Evolutionary conservation across 2,888 invertebrate genomes (phyloP), one percentile per base, ranked within the genome.

Genomic region (Prenolepis imparis): DNA sequence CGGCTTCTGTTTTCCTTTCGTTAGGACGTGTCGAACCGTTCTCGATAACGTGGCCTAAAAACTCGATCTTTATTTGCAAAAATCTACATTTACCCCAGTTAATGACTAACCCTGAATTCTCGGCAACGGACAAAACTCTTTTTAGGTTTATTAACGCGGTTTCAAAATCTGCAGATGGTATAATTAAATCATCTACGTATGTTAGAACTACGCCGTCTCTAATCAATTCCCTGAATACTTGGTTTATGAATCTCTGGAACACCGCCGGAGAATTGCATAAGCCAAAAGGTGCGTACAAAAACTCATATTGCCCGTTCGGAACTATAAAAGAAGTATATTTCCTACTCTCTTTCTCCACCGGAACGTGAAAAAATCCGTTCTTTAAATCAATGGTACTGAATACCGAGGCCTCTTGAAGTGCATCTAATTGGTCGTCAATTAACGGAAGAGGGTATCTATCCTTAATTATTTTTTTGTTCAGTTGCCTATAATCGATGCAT

Each of bases 391-490:
- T 36, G 2, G 39, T 63, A 11, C 63, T 63, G n/a, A 36, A 39
- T 9, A 63, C n/a, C 6, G 18, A 15, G 15, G 61, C 44, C 8
- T 18, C 36, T 15, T 73, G 15, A 3, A 73, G 24, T 2, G 36
- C 21, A 39, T 73, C 44, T 12, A 73, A 3, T 24, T 73, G 73
- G 18, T 73, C 24, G 2, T 73, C 73, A 6, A 59, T 61, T 41
- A 73, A 6, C 1, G 73, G 73, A 0, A 73, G 44, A 0, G 73
- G 73, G 24, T 24, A 73, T 41, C 24, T 0, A 12, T 59, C 28
- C 24, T 61, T 61, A 18, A 61, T 28, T 6, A 61, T 15, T 3
- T 28, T 28, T 15, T 59, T 59, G 1, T 61, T 61, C 3, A 61
- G 15, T 8, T 59, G 21, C 2, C 59, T 11, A 15, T 73, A 73